These are phyloP conservation scores for Natrix natrix DNA, from an alignment of 2,797 vertebrate genomes.

Conservation along the genomic window DNA sequence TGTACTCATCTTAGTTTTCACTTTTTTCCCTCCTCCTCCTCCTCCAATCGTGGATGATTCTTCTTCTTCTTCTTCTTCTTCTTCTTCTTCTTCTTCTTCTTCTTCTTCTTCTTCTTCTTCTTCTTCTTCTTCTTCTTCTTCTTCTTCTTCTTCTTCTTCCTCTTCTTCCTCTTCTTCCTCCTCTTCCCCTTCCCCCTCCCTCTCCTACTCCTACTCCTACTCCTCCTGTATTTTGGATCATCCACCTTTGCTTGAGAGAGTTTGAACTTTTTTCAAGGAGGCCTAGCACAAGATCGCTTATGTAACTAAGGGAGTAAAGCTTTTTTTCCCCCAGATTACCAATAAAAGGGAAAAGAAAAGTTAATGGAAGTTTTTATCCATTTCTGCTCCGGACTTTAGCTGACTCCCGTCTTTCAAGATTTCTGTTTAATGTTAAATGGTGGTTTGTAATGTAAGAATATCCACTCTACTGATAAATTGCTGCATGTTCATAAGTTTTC, in stretches of 20 bases:
- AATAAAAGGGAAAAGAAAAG: background rate
- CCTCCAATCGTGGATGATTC: background rate
- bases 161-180: slow-evolving; percentile 44
- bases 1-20: slow-evolving; percentile 67
- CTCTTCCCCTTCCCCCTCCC: background rate
- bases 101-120: too few relatives aligned
- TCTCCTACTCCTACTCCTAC: slow-evolving; percentile 41
- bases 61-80: slow-evolving; percentile 30
- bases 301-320: background rate
- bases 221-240: slow-evolving; percentile 42
- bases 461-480: background rate
- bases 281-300: background rate
- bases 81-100: too few relatives aligned
- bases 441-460: background rate
- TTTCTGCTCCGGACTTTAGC: background rate
- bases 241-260: slow-evolving; percentile 31
- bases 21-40: slow-evolving; percentile 52
- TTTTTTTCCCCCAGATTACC: background rate
- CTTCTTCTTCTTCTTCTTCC: slow-evolving; percentile 26
- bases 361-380: background rate
- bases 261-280: background rate
- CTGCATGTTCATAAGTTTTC: background rate
- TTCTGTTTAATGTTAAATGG: background rate
- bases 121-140: background rate
- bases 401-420: background rate